These are phyloP conservation scores for Myodes glareolus DNA, from an alignment of 2,113 vertebrate genomes.

Conservation along the genomic window DNA sequence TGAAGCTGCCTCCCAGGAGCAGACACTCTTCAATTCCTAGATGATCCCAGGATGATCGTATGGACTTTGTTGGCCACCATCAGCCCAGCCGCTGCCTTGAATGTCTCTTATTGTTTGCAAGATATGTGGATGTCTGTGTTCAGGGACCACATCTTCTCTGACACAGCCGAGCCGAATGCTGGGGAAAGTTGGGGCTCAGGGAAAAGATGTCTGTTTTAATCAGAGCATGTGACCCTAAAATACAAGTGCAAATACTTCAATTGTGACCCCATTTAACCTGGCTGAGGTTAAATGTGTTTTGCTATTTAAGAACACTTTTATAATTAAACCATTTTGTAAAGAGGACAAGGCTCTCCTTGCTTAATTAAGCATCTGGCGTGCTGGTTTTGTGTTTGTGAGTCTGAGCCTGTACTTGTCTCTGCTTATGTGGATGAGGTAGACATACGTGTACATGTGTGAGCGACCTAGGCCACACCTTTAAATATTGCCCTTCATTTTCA, in stretches of 20 bases:
- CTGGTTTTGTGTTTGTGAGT: not conserved
- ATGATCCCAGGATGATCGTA: not conserved
- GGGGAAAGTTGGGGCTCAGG: not conserved
- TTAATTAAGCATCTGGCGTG: not conserved
- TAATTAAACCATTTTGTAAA: not conserved
- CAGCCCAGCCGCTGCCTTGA: not conserved
- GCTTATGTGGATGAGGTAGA: not conserved
- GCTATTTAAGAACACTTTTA: not conserved
- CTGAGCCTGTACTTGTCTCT: not conserved
- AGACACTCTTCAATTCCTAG: not conserved
- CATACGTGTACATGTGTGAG: rapidly evolving
- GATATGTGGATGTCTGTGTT: not conserved
- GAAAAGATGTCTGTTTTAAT: not conserved
- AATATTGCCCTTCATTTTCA: not conserved
- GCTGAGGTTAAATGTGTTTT: not conserved
- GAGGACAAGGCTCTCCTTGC: not conserved
- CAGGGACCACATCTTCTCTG: not conserved
- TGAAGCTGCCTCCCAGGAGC: not conserved
- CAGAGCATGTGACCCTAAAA: not conserved
- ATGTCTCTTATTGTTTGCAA: not conserved
- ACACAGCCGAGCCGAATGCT: not conserved
- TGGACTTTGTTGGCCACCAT: not conserved
- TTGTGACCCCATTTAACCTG: not conserved
- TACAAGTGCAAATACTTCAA: not conserved
- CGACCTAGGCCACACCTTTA: not conserved